Percentiles rank a stretch among this genome's conserved stretches.
Conservation (phyloP, 2,888 invertebrate species). For the Drosophila acutilabella region DNA sequence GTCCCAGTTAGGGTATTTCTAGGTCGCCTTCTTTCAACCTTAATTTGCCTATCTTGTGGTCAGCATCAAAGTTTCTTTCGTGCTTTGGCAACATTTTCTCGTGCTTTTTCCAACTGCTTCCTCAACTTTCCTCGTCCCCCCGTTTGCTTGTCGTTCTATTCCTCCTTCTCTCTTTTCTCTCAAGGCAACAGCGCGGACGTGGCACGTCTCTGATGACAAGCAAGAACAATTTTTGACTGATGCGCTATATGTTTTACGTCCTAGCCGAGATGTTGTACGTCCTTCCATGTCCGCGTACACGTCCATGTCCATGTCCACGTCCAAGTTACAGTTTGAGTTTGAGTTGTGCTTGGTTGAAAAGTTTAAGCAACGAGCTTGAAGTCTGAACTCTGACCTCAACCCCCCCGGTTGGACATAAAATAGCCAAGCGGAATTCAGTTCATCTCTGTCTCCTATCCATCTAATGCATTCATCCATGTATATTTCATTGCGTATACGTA, state of each 20-base stretch:
- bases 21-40: neutral
- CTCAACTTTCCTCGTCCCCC: neutral
- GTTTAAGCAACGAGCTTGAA: constrained; percentile 60
- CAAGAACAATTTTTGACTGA: constrained; percentile 78
- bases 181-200: constrained; percentile 50
- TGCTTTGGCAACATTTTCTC: constrained; percentile 55
- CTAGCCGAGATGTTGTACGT: constrained; percentile 21
- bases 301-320: constrained; percentile 24
- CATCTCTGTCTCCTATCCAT: constrained; percentile 24
- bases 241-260: constrained; percentile 72
- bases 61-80: constrained; percentile 51
- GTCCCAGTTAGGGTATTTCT: constrained; percentile 28
- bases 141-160: neutral
- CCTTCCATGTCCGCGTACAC: constrained; percentile 6
- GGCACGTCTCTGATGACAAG: constrained; percentile 77
- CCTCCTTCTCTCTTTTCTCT: too few relatives aligned
- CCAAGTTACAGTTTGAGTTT: constrained; percentile 36
- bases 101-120: constrained; percentile 36
- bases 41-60: constrained; percentile 40
- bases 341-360: constrained; percentile 49
- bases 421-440: constrained; percentile 18
- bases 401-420: constrained; percentile 12
- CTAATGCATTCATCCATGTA: constrained; percentile 54
- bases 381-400: constrained; percentile 55
- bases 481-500: constrained; percentile 70